Conservation (phyloP, 2,113 vertebrate species). For the Cariama cristata region DNA sequence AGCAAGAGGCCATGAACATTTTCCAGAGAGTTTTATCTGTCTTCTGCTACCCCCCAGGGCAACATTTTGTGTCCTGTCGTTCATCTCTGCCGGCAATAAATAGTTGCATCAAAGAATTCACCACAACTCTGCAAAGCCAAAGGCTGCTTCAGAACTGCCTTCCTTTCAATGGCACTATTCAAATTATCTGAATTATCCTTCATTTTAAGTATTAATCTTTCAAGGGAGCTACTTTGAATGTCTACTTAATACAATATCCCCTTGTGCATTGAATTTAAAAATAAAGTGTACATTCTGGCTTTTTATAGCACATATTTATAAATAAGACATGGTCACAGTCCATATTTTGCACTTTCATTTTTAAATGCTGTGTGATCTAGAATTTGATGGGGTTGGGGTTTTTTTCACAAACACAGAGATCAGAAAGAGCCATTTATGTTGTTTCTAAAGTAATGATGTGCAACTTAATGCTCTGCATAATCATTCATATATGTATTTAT, state of each 20-base stretch:
- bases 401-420: constrained; percentile 55
- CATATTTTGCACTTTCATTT: constrained; percentile 56
- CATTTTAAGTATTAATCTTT: constrained; percentile 64
- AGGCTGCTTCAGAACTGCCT: background rate
- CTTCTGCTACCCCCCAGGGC: background rate
- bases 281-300: constrained; percentile 48
- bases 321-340: constrained; percentile 59
- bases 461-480: constrained; percentile 12
- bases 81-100: background rate
- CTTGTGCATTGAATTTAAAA: constrained; percentile 66
- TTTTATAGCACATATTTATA: constrained; percentile 61
- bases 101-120: background rate
- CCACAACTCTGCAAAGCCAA: background rate
- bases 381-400: constrained; percentile 1
- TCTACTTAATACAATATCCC: constrained; percentile 60
- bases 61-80: background rate
- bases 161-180: constrained; percentile 57
- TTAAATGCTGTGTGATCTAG: constrained; percentile 44
- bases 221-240: constrained; percentile 47
- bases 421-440: constrained; percentile 66
- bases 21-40: background rate
- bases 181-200: constrained; percentile 58
- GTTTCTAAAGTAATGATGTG: constrained; percentile 66
- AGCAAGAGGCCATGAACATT: background rate
- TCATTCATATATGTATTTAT: background rate